Percentiles rank a stretch among this genome's conserved stretches.
Conservation (phyloP, 2,888 invertebrate genomes). For the Philhelius pedissequus region DNA sequence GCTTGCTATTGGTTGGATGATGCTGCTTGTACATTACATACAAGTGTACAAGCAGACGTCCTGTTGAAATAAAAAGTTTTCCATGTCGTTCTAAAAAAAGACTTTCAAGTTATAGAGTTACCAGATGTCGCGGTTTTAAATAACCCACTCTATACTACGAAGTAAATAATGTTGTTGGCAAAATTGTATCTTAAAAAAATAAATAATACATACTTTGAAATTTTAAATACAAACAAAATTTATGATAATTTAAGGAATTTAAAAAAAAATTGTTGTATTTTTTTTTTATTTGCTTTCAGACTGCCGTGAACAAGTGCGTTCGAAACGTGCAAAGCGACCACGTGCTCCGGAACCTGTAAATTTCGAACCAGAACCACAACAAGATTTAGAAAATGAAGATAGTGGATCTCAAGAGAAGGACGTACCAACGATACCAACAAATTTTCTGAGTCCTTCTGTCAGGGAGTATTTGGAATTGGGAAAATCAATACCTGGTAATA, state of each 20-base stretch:
- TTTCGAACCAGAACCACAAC: conserved; percentile 79
- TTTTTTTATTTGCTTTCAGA: conserved; percentile 78
- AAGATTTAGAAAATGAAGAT: conserved; percentile 78
- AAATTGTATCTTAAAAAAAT: no score
- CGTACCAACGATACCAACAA: conserved; percentile 82
- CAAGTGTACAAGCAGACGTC: no score
- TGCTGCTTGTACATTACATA: no score
- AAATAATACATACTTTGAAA: no score
- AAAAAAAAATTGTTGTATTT: background rate
- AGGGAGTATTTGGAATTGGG: conserved; percentile 92
- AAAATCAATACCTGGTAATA: conserved; percentile 92
- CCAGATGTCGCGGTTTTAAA: no score
- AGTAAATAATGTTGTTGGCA: no score
- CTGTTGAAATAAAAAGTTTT: no score
- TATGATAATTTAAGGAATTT: no score
- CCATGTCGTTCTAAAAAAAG: no score
- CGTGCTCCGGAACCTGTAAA: conserved; percentile 80
- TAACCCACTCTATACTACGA: no score
- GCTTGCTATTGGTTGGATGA: background rate
- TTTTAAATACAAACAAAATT: no score
- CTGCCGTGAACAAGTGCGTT: conserved; percentile 82
- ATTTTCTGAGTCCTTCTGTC: conserved; percentile 91
- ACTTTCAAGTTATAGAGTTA: no score
- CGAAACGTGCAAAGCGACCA: conserved; percentile 82
- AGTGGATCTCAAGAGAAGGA: conserved; percentile 77